Percentiles rank a stretch among this genome's conserved stretches.
phyloP scores from a whole-genome alignment of 1,140 invertebrate species.

The Trichoplusia ni region DNA sequence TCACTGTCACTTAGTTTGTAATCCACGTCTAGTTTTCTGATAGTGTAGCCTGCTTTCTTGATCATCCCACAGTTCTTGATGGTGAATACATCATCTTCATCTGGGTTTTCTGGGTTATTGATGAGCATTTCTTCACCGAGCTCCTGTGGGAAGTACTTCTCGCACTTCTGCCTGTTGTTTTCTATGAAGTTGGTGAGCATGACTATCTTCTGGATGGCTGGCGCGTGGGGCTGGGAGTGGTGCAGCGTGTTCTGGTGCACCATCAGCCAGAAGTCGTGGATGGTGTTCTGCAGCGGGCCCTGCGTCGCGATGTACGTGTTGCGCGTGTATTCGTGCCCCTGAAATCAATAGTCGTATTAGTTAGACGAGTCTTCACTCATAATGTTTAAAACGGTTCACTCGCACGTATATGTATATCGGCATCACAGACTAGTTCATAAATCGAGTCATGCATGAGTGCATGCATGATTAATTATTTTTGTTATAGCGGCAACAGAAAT shows the following conservation, averaged over 20 bases:
- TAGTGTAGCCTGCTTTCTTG: slow-evolving; percentile 84
- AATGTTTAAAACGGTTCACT: no score
- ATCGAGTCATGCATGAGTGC: no score
- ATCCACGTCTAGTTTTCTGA: slow-evolving; percentile 82
- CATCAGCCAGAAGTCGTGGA: slow-evolving; percentile 97
- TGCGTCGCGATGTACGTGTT: slow-evolving; percentile 95
- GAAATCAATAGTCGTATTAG: no score
- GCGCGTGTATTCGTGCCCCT: slow-evolving; percentile 92
- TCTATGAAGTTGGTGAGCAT: slow-evolving; percentile 95
- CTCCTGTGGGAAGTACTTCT: slow-evolving; percentile 91
- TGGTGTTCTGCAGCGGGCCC: slow-evolving; percentile 93
- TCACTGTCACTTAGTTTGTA: slow-evolving; percentile 49
- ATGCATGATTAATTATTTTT: no score
- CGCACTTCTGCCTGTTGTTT: slow-evolving; percentile 92
- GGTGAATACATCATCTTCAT: slow-evolving; percentile 70
- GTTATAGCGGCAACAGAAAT: no score
- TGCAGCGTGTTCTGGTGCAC: slow-evolving; percentile 88
- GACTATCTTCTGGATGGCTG: slow-evolving; percentile 87
- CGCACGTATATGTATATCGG: no score
- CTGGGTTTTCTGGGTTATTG: slow-evolving; percentile 43
- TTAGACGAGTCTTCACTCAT: no score
- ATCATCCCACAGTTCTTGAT: slow-evolving; percentile 83
- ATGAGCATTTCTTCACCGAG: slow-evolving; percentile 81
- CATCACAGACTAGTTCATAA: no score
- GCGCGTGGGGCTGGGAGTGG: slow-evolving; percentile 45